Evolutionary conservation across 2,797 vertebrate species (phyloP), one percentile per base, ranked within the genome.

Genomic region (Pseudomugil gertrudae): DNA sequence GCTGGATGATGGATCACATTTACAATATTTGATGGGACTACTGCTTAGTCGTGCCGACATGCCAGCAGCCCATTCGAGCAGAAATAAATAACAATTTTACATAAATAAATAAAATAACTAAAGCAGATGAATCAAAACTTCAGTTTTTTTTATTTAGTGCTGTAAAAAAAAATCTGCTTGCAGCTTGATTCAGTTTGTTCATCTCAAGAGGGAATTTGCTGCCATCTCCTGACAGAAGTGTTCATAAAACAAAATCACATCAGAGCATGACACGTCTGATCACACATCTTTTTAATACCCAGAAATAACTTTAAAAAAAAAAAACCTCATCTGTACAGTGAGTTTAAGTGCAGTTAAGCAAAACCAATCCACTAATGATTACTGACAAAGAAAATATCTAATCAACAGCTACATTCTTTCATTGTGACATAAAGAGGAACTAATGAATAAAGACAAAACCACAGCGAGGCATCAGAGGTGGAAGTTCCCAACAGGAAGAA

Each of bases 221-320:
- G 87, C 90, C 89, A 83, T 32, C 91, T 88, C 4, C 74, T 90
- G 91, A 43, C 48, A 30, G 68, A 76, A 82, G 11, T 9, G 2
- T 1, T 69, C 52, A 32, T 40, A 21, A 32, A 7, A 59, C 21
- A 35, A 6, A 0, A 3, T 21, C 5, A 43, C 11, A 30, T 4
- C 32, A 0, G 0, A 69, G 23, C 1, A 50, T n/a, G 0, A 54
- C 29, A 13, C 53, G 30, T 2, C 36, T 17, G 26, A 69, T 58
- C 62, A 33, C 76, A 0, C 54, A 45, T 15, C 0, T 55, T 74
- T 86, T 85, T 82, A 83, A 77, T 85, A 48, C 9, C 19, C 47
- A 81, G 32, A 72, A 74, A 69, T 3, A 47, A 29, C 30, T 66
- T 73, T 47, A 61, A 64, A 79, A 72, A 80, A 79, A 55, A 35